Evolutionary conservation across 2,797 vertebrate species (phyloP), one percentile per base, ranked within the genome.

Genomic region (Cossypha dichroa): DNA sequence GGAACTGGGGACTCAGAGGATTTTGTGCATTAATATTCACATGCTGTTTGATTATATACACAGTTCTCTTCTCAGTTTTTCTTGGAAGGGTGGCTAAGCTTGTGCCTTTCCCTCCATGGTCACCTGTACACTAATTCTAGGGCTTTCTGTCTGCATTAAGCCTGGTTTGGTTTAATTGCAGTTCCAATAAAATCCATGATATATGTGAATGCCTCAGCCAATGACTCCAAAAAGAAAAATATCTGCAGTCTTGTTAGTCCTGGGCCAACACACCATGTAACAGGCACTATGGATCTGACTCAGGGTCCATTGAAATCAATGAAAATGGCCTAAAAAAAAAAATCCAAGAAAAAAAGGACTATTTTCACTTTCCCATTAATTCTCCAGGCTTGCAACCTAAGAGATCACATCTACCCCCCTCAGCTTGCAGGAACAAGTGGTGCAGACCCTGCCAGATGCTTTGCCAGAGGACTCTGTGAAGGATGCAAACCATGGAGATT

Each of bases 1-100:
- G 99, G 99, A 99, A 94, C 96, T 92, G 95, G 99, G 98, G 98
- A 99, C 97, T 98, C 94, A 62, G 96, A 98, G 95, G 98, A 98
- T 98, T 98, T 97, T 96, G 84, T 96, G 96, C 97, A 98, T 98
- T 98, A 98, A 97, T 96, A 98, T 98, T 98, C 98, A 97, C 92
- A 92, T 76, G 95, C 96, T 96, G 81, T 97, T 98, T 69, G 88
- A 98, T 98, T 98, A 98, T 95, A 98, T 94, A 96, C 93, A 97
- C 95, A 97, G 97, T 96, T 97, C 94, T 97, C 98, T 97, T 96
- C 97, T 97, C 92, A 73, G 91, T 95, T 97, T 98, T 98, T 91
- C 97, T 96, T 96, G 95, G 96, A 94, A 98, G 90, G 90, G 95
- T 96, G 90, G 96, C 95, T 97, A 97, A 98, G 96, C 92, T 96